Evolutionary conservation across 2,113 vertebrate genomes (phyloP).

Genomic region (Athene noctua): DNA sequence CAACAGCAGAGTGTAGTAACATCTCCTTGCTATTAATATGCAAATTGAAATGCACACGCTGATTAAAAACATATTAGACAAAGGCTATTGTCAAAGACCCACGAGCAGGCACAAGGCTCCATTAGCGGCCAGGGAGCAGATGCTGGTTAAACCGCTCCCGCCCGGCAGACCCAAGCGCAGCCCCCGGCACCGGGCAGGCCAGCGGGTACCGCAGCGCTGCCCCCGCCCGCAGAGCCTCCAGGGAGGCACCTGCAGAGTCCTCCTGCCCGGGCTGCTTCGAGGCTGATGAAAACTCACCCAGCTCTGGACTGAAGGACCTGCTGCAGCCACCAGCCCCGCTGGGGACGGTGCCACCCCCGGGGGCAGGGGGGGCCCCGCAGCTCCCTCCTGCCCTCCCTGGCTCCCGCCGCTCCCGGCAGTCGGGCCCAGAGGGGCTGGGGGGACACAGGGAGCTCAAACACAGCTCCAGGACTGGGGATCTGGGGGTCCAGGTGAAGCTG

Average conservation of each 20-base stretch:
- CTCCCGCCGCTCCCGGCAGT: neutral
- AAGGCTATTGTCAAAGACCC: constrained; percentile 18
- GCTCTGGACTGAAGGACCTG: neutral
- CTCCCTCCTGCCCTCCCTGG: neutral
- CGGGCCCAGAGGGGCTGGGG: neutral
- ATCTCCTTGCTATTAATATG: constrained; percentile 49
- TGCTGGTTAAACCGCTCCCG: neutral
- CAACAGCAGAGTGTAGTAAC: neutral
- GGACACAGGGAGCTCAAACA: neutral
- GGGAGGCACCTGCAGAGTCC: neutral
- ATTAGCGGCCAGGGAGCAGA: neutral
- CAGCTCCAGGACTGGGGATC: neutral
- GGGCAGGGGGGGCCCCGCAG: neutral
- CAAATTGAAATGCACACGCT: constrained; percentile 51
- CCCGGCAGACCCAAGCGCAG: neutral
- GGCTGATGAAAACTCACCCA: neutral
- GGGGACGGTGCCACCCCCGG: neutral
- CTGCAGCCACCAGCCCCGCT: neutral
- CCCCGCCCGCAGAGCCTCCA: neutral
- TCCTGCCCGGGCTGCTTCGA: rapidly evolving
- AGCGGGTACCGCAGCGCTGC: neutral
- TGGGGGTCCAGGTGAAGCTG: neutral
- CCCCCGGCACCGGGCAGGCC: neutral
- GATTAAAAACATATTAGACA: constrained; percentile 49
- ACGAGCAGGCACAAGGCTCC: neutral